Percentiles rank a stretch among this genome's conserved stretches.
Evolutionary conservation across 2,797 vertebrate species (phyloP).

Genomic region (Gallinago stenura): DNA sequence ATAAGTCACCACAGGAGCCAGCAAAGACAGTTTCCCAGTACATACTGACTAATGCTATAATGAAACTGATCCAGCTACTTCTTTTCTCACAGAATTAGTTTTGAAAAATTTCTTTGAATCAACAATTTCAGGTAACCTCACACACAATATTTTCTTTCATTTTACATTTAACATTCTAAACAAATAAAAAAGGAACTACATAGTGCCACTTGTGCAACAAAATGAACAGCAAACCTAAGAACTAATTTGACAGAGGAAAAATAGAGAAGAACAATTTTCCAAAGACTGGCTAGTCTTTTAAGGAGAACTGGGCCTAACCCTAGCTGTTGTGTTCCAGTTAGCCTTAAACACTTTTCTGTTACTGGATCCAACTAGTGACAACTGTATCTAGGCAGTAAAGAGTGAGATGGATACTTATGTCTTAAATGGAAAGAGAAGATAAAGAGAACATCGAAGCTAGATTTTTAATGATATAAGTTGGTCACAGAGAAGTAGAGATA

Average conservation of each 20-base stretch:
- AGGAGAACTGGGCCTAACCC: background rate
- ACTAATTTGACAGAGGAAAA: background rate
- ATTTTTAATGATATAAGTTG: background rate
- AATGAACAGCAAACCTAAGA: background rate
- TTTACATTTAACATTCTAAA: background rate
- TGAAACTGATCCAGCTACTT: background rate
- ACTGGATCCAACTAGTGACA: background rate
- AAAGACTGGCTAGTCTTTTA: background rate
- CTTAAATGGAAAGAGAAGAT: background rate
- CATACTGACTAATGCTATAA: background rate
- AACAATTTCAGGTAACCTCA: background rate
- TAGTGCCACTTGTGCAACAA: background rate
- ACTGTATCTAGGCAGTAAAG: background rate
- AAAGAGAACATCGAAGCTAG: background rate
- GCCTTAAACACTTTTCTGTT: background rate
- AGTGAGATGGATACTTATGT: background rate
- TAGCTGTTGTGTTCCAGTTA: background rate
- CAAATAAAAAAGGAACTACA: background rate
- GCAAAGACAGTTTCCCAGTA: background rate
- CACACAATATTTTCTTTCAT: background rate
- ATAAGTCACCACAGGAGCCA: background rate
- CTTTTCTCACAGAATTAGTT: background rate
- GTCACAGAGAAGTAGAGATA: background rate
- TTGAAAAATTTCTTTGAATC: background rate
- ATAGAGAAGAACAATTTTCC: fast-evolving